Evolutionary conservation across 2,797 vertebrate species (phyloP), one percentile per base, ranked within the genome.

Genomic region (Phylloscopus collybita): DNA sequence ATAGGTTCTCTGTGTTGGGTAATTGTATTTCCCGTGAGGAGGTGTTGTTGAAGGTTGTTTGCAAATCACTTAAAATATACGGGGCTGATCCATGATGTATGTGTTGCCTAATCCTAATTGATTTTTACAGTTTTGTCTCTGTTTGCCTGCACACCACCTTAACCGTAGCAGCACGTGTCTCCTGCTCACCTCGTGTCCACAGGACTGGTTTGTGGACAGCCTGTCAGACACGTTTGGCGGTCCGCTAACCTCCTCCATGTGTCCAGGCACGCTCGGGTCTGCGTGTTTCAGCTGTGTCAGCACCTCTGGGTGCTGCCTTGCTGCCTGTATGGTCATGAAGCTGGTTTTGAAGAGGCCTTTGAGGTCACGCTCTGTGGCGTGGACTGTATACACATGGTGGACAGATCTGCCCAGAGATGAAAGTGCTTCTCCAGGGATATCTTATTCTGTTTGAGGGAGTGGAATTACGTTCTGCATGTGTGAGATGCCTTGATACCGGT

Each of bases 261-360:
- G 96, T 82, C 88, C 83, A 80, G 95, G 56, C 96, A 87, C 2
- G 96, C 90, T 93, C 73, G 49, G 51, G n/a, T 56, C 88, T 64
- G 16, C 0, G 0, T 22, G 36, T 51, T 92, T 53, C 71, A 42
- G 88, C 94, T 95, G 78, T 82, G 93, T 95, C 96, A 95, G 93
- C 96, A 64, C 67, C 70, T 72, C 74, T 62, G 49, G 29, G 29
- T 66, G 26, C 88, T 90, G 64, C 18, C 34, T 81, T 70, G 60
- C 66, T 90, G 83, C 92, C 56, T 94, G 93, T 50, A 93, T 90
- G 88, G 76, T 96, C 86, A 92, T 34, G 73, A 94, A 86, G 78
- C 74, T 89, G 90, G 80, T 90, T 94, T 90, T 73, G 88, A 87
- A 90, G 80, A 96, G 79, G 90, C 49, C 60, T 95, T 90, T 97